Evolutionary conservation across 2,797 vertebrate species (phyloP).

Genomic region (Takifugu rubripes): DNA sequence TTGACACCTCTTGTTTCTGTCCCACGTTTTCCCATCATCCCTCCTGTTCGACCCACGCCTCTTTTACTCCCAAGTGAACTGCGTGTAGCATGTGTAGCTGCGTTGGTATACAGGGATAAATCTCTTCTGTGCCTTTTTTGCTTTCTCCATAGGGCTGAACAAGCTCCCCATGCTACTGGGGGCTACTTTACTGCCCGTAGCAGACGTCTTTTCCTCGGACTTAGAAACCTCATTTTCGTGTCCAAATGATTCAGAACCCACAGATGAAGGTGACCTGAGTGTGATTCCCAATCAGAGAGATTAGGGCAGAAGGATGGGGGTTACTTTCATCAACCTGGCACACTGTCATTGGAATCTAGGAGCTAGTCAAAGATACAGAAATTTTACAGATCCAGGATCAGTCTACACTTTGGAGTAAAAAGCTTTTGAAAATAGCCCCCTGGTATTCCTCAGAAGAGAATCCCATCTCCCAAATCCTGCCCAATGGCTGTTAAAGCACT

Average conservation of each 20-base stretch:
- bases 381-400: constrained; percentile 31
- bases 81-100: constrained; percentile 12
- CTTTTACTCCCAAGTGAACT: constrained; percentile 80
- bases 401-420: constrained; percentile 80
- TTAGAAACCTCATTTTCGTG: constrained; percentile 69
- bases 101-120: constrained; percentile 50
- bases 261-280: constrained; percentile 65
- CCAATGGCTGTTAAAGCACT: constrained; percentile 9
- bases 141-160: constrained; percentile 80
- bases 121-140: constrained; percentile 69
- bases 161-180: constrained; percentile 80
- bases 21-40: constrained; percentile 9
- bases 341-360: constrained; percentile 14
- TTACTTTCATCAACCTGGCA: constrained; percentile 77
- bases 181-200: constrained; percentile 80
- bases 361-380: constrained; percentile 3
- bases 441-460: constrained; percentile 55
- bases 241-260: constrained; percentile 64
- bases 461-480: constrained; percentile 29
- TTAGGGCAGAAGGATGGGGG: constrained; percentile 66
- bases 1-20: constrained; percentile 4
- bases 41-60: constrained; percentile 17
- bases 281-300: constrained; percentile 48
- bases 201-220: constrained; percentile 76
- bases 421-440: constrained; percentile 82